Evolutionary conservation across 2,113 vertebrate species (phyloP).

Genomic region (Garra rufa): DNA sequence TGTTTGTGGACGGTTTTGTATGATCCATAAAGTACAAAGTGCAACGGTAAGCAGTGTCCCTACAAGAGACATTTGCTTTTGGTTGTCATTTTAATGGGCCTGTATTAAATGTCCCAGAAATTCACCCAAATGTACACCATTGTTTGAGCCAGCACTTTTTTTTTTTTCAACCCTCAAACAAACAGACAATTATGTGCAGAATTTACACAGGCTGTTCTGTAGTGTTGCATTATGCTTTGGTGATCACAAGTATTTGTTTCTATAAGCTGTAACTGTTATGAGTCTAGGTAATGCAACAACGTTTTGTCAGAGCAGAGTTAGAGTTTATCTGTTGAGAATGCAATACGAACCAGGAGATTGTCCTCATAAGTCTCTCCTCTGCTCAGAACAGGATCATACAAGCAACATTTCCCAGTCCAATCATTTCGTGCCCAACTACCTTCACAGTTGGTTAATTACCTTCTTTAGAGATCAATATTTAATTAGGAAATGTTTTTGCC

Average conservation of each 20-base stretch:
- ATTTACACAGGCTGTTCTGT: not conserved
- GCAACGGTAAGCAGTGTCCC: not conserved
- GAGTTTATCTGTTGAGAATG: not conserved
- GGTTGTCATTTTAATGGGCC: not conserved
- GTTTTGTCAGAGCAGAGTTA: not conserved
- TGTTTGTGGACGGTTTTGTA: not conserved
- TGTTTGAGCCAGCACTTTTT: not conserved
- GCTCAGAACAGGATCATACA: constrained; percentile 19
- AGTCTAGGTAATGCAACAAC: not conserved
- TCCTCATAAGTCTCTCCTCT: not conserved
- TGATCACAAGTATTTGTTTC: not conserved
- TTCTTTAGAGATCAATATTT: constrained; percentile 50
- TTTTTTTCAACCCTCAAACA: not conserved
- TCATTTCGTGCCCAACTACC: constrained; percentile 11
- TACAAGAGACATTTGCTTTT: not conserved
- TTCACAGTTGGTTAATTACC: constrained; percentile 49
- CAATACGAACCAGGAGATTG: not conserved
- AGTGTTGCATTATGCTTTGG: not conserved
- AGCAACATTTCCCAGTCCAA: constrained; percentile 34
- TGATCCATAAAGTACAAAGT: not conserved
- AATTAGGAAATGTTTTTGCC: constrained; percentile 45
- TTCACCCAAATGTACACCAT: not conserved
- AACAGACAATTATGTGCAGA: not conserved
- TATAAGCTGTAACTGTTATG: not conserved
- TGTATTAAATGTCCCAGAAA: not conserved